Conservation (phyloP, 2,797 vertebrate genomes). For the Anabacerthia variegaticeps region DNA sequence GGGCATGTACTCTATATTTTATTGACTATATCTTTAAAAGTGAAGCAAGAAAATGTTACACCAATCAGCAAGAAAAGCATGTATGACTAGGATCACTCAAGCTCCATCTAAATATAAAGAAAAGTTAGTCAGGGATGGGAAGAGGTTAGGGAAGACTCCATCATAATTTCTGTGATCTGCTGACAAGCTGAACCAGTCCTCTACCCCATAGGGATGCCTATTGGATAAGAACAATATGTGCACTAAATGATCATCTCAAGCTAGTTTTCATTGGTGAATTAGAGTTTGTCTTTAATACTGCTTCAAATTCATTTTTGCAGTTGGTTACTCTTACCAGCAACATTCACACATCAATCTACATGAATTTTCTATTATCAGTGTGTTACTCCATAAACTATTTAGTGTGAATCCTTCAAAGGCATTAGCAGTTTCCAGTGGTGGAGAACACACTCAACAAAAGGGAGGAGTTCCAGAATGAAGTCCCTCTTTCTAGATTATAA, state of each 20-base stretch:
- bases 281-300: not conserved
- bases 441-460: not conserved
- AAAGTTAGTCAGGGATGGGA: not conserved
- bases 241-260: not conserved
- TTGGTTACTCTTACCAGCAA: not conserved
- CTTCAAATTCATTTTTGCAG: not conserved
- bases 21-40: not conserved
- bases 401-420: not conserved
- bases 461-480: accelerated
- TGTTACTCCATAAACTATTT: not conserved
- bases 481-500: not conserved
- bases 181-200: not conserved
- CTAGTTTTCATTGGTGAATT: not conserved
- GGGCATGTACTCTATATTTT: not conserved
- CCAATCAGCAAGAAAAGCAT: not conserved
- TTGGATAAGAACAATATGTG: not conserved
- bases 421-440: not conserved
- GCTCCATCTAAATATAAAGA: not conserved
- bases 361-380: not conserved
- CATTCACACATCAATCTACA: not conserved
- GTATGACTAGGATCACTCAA: not conserved
- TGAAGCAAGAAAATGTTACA: not conserved
- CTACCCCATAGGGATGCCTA: accelerated
- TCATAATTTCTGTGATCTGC: not conserved
- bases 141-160: not conserved